Conservation (phyloP, 2,113 vertebrate genomes). For the Spermophilus dauricus region DNA sequence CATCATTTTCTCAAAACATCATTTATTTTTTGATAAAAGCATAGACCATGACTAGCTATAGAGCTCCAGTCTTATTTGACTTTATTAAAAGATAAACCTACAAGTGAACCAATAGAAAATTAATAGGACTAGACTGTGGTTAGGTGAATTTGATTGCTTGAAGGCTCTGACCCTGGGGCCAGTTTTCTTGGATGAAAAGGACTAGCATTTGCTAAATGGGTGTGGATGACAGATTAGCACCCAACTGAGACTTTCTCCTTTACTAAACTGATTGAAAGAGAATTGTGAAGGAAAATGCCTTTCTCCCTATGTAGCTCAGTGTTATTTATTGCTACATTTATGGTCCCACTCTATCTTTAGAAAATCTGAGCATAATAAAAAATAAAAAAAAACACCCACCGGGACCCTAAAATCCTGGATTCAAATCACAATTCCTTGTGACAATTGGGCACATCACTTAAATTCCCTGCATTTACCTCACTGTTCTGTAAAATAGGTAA, state of each 20-base stretch:
- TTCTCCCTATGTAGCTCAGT: not conserved
- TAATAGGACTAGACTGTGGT: not conserved
- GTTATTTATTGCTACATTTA: not conserved
- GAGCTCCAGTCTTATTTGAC: conserved; percentile 27
- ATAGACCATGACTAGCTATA: not conserved
- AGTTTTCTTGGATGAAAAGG: not conserved
- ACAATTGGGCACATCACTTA: not conserved
- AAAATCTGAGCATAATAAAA: not conserved
- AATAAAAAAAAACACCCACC: not conserved
- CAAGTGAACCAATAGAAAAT: not conserved
- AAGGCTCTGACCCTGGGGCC: not conserved
- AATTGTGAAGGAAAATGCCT: not conserved
- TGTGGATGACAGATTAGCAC: not conserved
- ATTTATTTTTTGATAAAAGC: conserved; percentile 31
- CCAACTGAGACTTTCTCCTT: not conserved
- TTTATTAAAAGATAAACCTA: conserved; percentile 5
- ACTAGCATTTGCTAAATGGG: not conserved
- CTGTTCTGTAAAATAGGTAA: not conserved
- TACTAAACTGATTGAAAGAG: not conserved
- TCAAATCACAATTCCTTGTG: not conserved
- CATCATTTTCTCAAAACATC: conserved; percentile 3
- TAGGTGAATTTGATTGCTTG: not conserved
- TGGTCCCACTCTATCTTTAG: not conserved
- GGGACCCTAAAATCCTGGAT: not conserved
- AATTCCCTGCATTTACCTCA: not conserved